phyloP scores from a whole-genome alignment of 2,888 invertebrate genomes.

The Diaperis boleti region DNA sequence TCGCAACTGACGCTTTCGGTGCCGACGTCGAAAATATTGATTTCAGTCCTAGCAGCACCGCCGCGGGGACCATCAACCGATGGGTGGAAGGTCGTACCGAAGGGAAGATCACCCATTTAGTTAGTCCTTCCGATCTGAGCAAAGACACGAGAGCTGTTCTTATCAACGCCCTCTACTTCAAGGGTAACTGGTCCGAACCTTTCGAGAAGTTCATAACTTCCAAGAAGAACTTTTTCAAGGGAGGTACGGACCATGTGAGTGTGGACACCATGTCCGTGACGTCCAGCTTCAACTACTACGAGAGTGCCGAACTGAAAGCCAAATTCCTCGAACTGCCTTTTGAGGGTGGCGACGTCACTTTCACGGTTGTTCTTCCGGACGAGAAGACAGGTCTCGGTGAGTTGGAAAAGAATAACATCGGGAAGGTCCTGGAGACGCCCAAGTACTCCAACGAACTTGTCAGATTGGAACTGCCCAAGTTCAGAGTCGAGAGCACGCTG shows the following conservation, averaged over 20 bases:
- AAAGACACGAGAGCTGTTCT: not conserved
- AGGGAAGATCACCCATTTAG: constrained; percentile 49
- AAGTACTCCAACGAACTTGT: not conserved
- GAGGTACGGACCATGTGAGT: not conserved
- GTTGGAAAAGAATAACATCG: constrained; percentile 31
- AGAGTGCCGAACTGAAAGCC: not conserved
- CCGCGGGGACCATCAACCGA: constrained; percentile 17
- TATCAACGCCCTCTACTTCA: constrained; percentile 34
- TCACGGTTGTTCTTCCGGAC: constrained; percentile 46
- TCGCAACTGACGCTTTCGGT: not conserved
- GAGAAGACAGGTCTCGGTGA: constrained; percentile 19
- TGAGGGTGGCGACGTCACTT: constrained; percentile 47
- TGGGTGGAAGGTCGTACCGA: constrained; percentile 55
- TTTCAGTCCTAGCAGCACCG: constrained; percentile 4
- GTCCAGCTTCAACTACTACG: not conserved
- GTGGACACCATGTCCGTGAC: not conserved
- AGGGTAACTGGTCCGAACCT: constrained; percentile 5
- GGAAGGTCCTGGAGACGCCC: not conserved
- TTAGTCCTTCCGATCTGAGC: constrained; percentile 1
- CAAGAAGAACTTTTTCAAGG: not conserved
- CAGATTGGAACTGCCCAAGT: not conserved
- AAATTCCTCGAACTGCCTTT: constrained; percentile 11
- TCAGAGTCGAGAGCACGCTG: constrained; percentile 3
- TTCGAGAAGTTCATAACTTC: not conserved
- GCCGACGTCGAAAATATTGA: constrained; percentile 12